Base-by-base conservation (phyloP, 2,797 vertebrate genomes). In the Tolypeutes matacus region DNA sequence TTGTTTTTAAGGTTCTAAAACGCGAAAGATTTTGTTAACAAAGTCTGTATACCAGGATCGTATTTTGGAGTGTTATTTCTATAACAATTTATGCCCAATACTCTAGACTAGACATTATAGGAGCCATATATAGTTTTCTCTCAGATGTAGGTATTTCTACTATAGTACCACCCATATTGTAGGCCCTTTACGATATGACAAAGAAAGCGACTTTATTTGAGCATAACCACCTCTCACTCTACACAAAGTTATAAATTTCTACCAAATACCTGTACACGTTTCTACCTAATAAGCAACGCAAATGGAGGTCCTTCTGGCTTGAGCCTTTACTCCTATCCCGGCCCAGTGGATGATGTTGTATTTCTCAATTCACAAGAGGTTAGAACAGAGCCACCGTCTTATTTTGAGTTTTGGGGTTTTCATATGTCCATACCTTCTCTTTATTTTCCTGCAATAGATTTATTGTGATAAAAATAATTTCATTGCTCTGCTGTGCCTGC, bases 1-100 rank as follows among this genome's bases (percentile, higher is more conserved):
- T 92, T 76, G 42, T 94, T 70, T 89, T 62, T 72, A n/a, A 84
- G 46, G 49, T 12, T 56, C 27, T 62, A 36, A 89, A 73, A 86
- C 15, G 69, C 7, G 42, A 7, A 81, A 73, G 17, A 89, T 36
- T 89, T 95, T 84, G 21, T 12, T 51, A 91, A 49, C 34, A 29
- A 91, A 58, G 6, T 25, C 69, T 72, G 9, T 67, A 29, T 9
- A 46, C 17, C n/a, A 75, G 36, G 15, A 75, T 81, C 29, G 64
- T 94, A 76, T 25, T 65, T 60, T 9, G 53, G 20, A 34, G 4
- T 21, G 17, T 53, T 31, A 56, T 60, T 81, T 87, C 62, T 92
- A 18, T 23, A 18, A 39, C 20, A 34, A 34, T 81, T 39, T 73
- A 75, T 73, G 7, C 21, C 17, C n/a, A 46, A 1, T 53, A 36